Evolutionary conservation across 2,888 invertebrate species (phyloP), one percentile per base, ranked within the genome.

Genomic region (Stenolophus ochropezus): DNA sequence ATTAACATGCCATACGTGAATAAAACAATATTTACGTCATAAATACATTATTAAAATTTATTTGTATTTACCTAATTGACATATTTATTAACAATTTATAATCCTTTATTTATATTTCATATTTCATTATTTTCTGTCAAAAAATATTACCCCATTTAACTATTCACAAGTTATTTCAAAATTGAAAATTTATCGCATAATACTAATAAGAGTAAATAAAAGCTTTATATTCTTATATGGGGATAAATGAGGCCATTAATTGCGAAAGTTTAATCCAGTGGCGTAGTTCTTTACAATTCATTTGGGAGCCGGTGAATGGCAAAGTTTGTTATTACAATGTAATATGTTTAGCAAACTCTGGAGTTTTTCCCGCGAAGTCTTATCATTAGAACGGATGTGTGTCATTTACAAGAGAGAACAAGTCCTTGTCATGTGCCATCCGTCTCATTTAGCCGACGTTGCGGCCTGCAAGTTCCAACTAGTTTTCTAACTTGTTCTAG

Each of bases 401-500:
- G 27, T n/a, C 20, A 69, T 61, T 61, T 61, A 23, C 4, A 61
- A 61, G 61, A 61, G 61, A 61, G 25, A 61, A 61, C 61, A 61
- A 8, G 25, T 65, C 65, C 65, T 33, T 69, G 65, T 69, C 65
- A 69, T 33, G 65, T 33, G 42, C 65, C 18, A 69, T 69, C 6
- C 65, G 65, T 69, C 65, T 69, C 65, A 69, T 69, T 69, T 69
- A 69, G 65, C 33, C 33, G 14, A 3, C n/a, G 33, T 27, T 16
- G 20, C 65, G 33, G 27, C 65, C 65, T 6, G 65, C 33, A 69
- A 69, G 23, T 61, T 25, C 61, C 61, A 61, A 69, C 65, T 69
- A 69, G 65, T 69, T 69, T 69, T 69, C 65, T 69, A 69, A 69
- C 65, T 69, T 69, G 65, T 69, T 69, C 33, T 33, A 69, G 65